These are phyloP conservation scores for Tethya wilhelma DNA, from an alignment of 37 sponge, comb jelly and placozoan genomes.

Conservation along the genomic window DNA sequence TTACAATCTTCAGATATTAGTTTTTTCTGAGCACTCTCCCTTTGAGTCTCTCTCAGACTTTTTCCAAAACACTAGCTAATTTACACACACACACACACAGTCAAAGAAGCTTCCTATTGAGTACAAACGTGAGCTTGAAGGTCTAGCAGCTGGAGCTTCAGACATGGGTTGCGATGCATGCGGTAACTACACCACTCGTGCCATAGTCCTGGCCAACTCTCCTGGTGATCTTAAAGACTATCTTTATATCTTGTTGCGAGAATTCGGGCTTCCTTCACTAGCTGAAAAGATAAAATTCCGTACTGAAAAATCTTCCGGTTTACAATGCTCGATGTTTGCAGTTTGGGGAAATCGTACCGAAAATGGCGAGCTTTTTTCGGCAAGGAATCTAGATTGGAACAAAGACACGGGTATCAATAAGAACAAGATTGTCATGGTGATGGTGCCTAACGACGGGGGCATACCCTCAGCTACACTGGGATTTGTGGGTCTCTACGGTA, in stretches of 20 bases:
- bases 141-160: constrained; percentile 58
- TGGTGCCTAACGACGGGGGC: constrained; percentile 57
- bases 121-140: constrained; percentile 57
- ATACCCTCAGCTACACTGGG: constrained; percentile 58
- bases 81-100: too few species aligned
- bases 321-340: constrained; percentile 71
- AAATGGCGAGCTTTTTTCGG: constrained; percentile 53
- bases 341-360: constrained; percentile 70
- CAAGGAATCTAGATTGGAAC: constrained; percentile 77
- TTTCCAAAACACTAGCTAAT: too few species aligned
- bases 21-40: too few species aligned
- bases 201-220: constrained; percentile 61
- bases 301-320: not conserved
- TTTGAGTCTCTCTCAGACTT: too few species aligned
- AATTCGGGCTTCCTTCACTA: not conserved
- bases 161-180: constrained; percentile 54
- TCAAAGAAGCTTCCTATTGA: constrained; percentile 48
- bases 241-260: constrained; percentile 43
- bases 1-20: too few species aligned
- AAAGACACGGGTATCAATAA: constrained; percentile 64
- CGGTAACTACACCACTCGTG: constrained; percentile 51
- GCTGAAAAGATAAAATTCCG: not conserved
- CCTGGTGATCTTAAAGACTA: constrained; percentile 65
- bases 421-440: constrained; percentile 60
- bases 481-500: constrained; percentile 65